These are phyloP conservation scores for Oceanodroma tethys DNA, from an alignment of 2,113 vertebrate genomes.

Conservation along the genomic window DNA sequence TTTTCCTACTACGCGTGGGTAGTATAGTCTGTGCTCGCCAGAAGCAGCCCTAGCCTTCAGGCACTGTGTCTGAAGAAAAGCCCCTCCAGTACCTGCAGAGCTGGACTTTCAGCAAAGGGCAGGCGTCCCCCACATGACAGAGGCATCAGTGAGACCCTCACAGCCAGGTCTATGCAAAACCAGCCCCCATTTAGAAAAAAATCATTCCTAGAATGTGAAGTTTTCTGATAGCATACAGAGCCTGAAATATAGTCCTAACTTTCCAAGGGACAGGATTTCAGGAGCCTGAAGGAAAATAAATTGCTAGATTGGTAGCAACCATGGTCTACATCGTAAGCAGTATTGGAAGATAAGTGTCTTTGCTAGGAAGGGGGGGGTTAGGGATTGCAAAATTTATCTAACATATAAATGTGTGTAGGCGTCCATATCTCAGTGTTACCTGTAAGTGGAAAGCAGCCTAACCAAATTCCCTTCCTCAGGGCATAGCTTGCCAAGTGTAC, in stretches of 20 bases:
- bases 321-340: neutral
- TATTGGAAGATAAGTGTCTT: neutral
- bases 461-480: conserved; percentile 1
- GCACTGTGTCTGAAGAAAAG: neutral
- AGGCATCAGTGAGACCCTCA: neutral
- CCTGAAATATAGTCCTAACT: neutral
- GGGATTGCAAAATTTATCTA: neutral
- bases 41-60: neutral
- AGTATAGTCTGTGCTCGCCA: neutral
- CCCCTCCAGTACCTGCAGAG: neutral
- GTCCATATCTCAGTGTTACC: neutral
- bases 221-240: neutral
- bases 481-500: neutral
- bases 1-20: neutral
- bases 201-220: neutral
- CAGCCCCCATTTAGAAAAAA: neutral
- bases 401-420: neutral
- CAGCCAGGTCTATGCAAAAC: neutral
- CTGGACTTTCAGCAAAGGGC: neutral
- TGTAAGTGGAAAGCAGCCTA: neutral
- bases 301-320: neutral
- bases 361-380: neutral
- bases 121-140: rapidly evolving
- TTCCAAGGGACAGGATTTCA: neutral
- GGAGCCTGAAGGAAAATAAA: neutral